Evolutionary conservation across 1,140 invertebrate species (phyloP).

Genomic region (Drosophila santomea): DNA sequence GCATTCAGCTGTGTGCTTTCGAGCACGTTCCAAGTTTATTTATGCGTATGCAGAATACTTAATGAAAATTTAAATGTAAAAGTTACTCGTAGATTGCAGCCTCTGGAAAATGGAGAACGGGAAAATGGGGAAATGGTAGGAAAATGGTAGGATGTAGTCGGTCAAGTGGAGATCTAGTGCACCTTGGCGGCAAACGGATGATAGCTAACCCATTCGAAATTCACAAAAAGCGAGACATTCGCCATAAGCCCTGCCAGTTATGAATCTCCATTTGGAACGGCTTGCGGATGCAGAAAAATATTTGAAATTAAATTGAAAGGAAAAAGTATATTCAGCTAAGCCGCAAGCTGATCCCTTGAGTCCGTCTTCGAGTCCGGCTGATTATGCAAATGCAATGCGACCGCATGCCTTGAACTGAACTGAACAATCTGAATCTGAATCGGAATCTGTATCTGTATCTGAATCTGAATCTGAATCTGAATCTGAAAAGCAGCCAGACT

Average conservation of each 20-base stretch:
- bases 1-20: constrained; percentile 58
- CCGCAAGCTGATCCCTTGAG: constrained; percentile 51
- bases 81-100: constrained; percentile 72
- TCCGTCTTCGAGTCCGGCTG: constrained; percentile 51
- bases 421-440: no score
- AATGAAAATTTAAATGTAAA: constrained; percentile 84
- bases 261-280: constrained; percentile 18
- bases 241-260: constrained; percentile 26
- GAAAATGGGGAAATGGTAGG: background rate
- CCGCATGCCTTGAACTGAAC: constrained; percentile 32
- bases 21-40: constrained; percentile 83
- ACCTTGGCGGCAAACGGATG: background rate
- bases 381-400: constrained; percentile 73
- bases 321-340: constrained; percentile 34
- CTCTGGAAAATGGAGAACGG: constrained; percentile 11
- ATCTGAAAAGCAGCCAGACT: constrained; percentile 1
- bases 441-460: no score
- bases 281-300: constrained; percentile 29
- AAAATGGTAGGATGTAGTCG: constrained; percentile 10
- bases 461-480: constrained; percentile 1
- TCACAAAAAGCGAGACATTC: constrained; percentile 37
- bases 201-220: constrained; percentile 27
- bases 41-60: constrained; percentile 84
- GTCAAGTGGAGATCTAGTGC: constrained; percentile 18
- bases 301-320: constrained; percentile 51